Evolutionary conservation across 2,113 vertebrate species (phyloP).

Genomic region (Osmerus eperlanus): DNA sequence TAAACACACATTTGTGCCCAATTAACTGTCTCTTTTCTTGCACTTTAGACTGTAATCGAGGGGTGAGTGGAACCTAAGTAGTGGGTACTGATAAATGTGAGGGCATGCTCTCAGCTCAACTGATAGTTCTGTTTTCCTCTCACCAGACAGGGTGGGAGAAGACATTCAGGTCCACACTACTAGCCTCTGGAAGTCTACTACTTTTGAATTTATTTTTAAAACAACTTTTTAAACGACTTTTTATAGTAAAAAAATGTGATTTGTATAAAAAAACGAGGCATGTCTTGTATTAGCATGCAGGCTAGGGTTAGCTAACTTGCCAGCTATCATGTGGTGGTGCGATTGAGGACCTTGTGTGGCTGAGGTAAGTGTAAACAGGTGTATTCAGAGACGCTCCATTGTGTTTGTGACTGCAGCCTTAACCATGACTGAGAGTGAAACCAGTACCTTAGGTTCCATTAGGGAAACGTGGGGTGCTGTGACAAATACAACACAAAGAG

Average conservation of each 20-base stretch:
- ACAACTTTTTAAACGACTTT: neutral
- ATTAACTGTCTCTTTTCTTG: conserved; percentile 11
- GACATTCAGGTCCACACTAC: neutral
- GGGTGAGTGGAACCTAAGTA: neutral
- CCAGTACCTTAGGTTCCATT: neutral
- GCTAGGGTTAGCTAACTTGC: too few relatives aligned
- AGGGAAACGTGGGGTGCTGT: neutral
- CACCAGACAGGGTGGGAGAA: neutral
- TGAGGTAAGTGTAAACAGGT: neutral
- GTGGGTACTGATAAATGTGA: neutral
- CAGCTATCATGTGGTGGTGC: neutral
- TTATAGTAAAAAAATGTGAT: too few relatives aligned
- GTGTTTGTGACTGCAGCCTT: neutral
- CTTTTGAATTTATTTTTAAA: neutral
- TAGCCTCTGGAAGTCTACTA: neutral
- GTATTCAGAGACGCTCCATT: neutral
- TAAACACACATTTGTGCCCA: conserved; percentile 25
- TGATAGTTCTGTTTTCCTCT: neutral
- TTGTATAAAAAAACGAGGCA: too few relatives aligned
- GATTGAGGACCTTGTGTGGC: neutral
- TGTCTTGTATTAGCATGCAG: too few relatives aligned
- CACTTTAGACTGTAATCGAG: conserved; percentile 2
- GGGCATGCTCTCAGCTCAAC: neutral
- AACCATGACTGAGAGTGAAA: neutral
- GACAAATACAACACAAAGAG: conserved; percentile 27